Evolutionary conservation across 2,888 invertebrate genomes (phyloP).

Genomic region (Phorcus lineatus): DNA sequence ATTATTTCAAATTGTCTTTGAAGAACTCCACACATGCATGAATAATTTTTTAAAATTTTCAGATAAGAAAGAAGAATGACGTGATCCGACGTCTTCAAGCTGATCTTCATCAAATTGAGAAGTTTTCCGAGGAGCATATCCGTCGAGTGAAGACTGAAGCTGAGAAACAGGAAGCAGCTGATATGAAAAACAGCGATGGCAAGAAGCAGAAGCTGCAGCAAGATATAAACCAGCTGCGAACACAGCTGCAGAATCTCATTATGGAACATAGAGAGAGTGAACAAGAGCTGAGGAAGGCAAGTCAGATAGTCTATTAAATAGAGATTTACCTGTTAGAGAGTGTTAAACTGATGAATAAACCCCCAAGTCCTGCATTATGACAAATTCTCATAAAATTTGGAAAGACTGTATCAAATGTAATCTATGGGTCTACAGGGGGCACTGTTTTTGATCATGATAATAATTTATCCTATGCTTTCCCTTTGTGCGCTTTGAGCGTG

Average conservation of each 20-base stretch:
- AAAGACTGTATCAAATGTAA: too few species aligned
- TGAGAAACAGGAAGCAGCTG: slow-evolving; percentile 74
- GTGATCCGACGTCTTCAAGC: slow-evolving; percentile 71
- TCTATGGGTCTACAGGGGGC: too few species aligned
- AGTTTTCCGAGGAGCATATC: slow-evolving; percentile 73
- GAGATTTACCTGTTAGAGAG: too few species aligned
- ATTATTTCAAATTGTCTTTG: too few species aligned
- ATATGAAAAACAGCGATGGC: slow-evolving; percentile 74
- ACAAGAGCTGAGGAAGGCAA: slow-evolving; percentile 71
- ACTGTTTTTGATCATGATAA: too few species aligned
- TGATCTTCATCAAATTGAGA: slow-evolving; percentile 74
- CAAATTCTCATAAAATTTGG: too few species aligned
- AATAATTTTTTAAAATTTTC: too few species aligned
- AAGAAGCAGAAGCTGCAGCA: slow-evolving; percentile 68
- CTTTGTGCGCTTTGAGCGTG: too few species aligned
- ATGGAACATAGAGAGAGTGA: slow-evolving; percentile 73
- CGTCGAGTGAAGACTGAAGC: slow-evolving; percentile 72
- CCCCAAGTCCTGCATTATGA: too few species aligned
- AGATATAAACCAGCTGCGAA: slow-evolving; percentile 68
- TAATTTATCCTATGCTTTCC: too few species aligned
- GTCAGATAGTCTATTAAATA: not conserved
- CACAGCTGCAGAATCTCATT: slow-evolving; percentile 68
- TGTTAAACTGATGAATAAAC: too few species aligned
- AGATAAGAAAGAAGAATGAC: slow-evolving; percentile 74
- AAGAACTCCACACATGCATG: too few species aligned